Conservation (phyloP, 1,140 invertebrate genomes). For the Drosophila bocqueti region DNA sequence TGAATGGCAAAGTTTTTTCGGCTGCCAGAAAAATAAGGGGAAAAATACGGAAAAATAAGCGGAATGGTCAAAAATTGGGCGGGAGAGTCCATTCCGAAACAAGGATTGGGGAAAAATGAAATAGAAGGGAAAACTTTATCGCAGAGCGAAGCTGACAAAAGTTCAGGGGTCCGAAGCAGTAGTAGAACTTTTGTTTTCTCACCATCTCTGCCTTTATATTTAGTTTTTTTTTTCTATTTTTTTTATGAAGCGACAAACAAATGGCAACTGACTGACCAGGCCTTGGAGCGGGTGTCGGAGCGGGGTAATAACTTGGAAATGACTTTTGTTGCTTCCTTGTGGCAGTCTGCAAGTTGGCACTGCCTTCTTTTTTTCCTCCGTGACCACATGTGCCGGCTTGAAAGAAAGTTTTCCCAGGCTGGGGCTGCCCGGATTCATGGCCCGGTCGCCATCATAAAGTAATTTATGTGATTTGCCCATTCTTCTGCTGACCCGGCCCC, state of each 20-base stretch:
- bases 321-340: conserved; percentile 77
- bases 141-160: conserved; percentile 65
- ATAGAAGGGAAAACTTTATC: conserved; percentile 61
- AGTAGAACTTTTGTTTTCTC: conserved; percentile 79
- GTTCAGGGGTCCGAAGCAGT: conserved; percentile 61
- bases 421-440: conserved; percentile 62
- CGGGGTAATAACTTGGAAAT: conserved; percentile 76
- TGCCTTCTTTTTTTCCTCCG: conserved; percentile 48
- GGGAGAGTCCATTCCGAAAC: conserved; percentile 44
- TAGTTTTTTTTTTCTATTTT: conserved; percentile 48
- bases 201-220: conserved; percentile 50
- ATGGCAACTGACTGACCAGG: conserved; percentile 59
- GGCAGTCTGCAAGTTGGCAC: conserved; percentile 57
- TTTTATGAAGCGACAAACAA: conserved; percentile 69
- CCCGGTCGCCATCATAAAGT: conserved; percentile 74
- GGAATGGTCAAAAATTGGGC: conserved; percentile 50
- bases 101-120: conserved; percentile 28
- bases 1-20: conserved; percentile 57
- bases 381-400: conserved; percentile 70
- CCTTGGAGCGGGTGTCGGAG: conserved; percentile 6
- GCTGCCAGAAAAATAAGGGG: conserved; percentile 19
- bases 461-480: conserved; percentile 78
- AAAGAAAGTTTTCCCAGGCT: conserved; percentile 43
- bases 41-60: conserved; percentile 36
- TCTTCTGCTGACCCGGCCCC: conserved; percentile 29